Conservation (phyloP, 2,888 invertebrate genomes). For the Patella depressa region DNA sequence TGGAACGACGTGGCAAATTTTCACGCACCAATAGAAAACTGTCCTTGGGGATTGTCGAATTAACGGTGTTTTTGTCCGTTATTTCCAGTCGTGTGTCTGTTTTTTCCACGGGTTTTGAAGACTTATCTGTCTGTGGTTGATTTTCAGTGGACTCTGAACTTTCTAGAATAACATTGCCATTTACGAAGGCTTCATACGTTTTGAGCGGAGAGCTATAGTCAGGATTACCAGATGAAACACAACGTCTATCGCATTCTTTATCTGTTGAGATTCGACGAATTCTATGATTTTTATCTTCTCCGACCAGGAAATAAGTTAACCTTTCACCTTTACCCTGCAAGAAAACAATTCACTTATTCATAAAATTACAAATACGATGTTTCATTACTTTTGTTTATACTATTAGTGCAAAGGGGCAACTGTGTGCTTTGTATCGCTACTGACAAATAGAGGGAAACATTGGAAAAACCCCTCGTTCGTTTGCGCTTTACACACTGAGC, state of each 20-base stretch:
- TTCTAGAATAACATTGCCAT: background rate
- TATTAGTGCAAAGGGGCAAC: no score
- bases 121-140: background rate
- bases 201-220: background rate
- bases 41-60: background rate
- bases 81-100: background rate
- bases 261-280: constrained; percentile 47
- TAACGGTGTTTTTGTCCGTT: background rate
- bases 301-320: constrained; percentile 71
- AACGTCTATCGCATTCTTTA: constrained; percentile 10
- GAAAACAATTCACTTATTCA: no score
- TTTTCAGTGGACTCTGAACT: background rate
- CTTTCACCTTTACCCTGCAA: constrained; percentile 71
- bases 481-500: no score
- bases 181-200: background rate
- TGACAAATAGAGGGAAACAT: no score
- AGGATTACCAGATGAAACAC: background rate
- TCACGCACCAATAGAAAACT: background rate
- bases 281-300: constrained; percentile 59
- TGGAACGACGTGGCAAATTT: background rate
- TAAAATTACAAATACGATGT: no score
- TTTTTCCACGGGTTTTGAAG: background rate
- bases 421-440: no score
- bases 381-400: no score
- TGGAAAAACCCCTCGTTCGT: no score